phyloP scores from a whole-genome alignment of 2,113 vertebrate species.

The Pogonocichla stellata region DNA sequence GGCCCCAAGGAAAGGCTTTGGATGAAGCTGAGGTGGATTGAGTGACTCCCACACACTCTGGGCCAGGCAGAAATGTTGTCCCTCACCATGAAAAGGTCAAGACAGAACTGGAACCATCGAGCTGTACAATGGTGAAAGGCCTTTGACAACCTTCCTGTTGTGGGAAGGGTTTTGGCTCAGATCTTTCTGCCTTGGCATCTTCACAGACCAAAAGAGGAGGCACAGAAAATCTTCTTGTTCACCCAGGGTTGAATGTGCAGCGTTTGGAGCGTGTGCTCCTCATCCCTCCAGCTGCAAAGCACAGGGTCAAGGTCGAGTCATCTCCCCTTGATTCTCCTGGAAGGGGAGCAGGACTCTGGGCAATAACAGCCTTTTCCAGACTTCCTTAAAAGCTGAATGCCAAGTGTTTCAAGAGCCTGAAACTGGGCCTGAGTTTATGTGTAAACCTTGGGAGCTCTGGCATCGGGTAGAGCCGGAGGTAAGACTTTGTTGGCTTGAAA shows the following conservation, averaged over 20 bases:
- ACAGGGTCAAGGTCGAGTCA: neutral
- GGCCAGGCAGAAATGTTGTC: neutral
- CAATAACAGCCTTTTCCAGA: neutral
- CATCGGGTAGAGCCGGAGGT: neutral
- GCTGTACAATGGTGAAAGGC: neutral
- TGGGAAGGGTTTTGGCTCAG: neutral
- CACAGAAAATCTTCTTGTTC: neutral
- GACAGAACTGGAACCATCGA: neutral
- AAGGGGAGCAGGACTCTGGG: neutral
- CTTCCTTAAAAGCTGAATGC: conserved; percentile 1
- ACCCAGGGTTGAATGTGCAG: neutral
- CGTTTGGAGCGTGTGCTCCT: accelerated
- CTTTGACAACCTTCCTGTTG: neutral
- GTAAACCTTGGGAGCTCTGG: neutral
- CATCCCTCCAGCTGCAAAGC: neutral
- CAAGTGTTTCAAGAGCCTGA: conserved; percentile 15
- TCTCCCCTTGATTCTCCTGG: neutral
- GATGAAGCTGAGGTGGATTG: neutral
- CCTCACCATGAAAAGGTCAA: neutral
- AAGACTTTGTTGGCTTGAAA: neutral
- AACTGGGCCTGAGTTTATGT: neutral
- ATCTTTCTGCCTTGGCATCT: neutral
- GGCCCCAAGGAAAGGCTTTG: neutral
- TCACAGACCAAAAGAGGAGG: neutral
- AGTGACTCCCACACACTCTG: neutral